These are phyloP conservation scores for Aurelia coerulea DNA, from an alignment of 30 jellyfish, hydroid and myxozoan species.

Conservation along the genomic window DNA sequence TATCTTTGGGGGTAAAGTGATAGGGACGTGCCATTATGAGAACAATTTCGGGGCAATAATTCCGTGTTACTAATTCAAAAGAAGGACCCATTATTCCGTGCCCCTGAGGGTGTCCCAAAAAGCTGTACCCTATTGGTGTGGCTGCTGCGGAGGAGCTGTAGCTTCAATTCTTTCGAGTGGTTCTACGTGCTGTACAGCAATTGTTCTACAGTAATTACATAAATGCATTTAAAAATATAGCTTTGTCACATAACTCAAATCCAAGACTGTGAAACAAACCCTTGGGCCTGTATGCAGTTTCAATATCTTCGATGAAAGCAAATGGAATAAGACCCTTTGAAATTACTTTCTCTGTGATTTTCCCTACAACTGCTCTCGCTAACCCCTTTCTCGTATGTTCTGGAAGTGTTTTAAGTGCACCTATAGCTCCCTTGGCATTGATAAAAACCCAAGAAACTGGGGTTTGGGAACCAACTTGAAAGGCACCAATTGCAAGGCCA, in stretches of 20 bases:
- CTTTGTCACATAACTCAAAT: background rate
- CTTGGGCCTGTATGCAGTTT: conserved; percentile 1
- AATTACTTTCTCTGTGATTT: background rate
- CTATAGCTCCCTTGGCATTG: conserved; percentile 17
- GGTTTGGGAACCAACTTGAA: conserved; percentile 19
- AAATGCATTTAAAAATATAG: background rate
- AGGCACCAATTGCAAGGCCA: conserved; percentile 58
- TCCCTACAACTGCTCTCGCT: conserved; percentile 53
- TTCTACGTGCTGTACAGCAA: too few species aligned
- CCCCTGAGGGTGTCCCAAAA: too few species aligned
- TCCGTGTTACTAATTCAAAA: too few species aligned
- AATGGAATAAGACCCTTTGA: conserved; percentile 23
- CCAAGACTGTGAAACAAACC: conserved; percentile 38
- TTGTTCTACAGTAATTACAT: background rate
- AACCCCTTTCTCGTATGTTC: conserved; percentile 55
- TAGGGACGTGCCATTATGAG: too few species aligned
- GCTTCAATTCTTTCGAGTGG: too few species aligned
- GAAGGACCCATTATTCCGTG: too few species aligned
- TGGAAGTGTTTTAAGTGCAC: conserved; percentile 23
- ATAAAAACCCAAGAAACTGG: conserved; percentile 59
- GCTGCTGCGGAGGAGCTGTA: too few species aligned
- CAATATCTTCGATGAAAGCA: conserved; percentile 38
- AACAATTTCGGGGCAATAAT: too few species aligned
- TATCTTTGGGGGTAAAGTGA: too few species aligned
- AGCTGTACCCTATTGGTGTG: too few species aligned